These are phyloP conservation scores for Drosophila albomicans DNA, from an alignment of 1,140 invertebrate species.

Conservation along the genomic window DNA sequence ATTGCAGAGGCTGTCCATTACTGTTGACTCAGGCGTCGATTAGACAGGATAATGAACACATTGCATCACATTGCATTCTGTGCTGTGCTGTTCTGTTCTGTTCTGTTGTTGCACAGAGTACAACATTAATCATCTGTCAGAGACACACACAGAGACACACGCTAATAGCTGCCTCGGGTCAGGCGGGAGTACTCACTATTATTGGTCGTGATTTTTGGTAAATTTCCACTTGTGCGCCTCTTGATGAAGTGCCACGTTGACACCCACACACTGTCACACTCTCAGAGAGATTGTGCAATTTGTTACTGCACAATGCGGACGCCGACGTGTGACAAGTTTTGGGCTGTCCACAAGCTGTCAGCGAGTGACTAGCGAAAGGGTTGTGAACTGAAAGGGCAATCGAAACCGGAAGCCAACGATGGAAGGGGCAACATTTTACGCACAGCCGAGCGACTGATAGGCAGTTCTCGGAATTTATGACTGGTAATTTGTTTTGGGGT, in stretches of 20 bases:
- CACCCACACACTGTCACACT: constrained; percentile 20
- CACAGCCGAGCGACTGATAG: constrained; percentile 73
- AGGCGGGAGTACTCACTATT: constrained; percentile 13
- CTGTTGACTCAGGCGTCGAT: constrained; percentile 34
- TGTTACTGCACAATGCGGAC: constrained; percentile 49
- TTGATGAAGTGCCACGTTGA: constrained; percentile 42
- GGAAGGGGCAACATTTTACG: constrained; percentile 53
- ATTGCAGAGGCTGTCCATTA: constrained; percentile 32
- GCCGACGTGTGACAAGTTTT: constrained; percentile 63
- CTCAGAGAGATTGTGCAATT: constrained; percentile 34
- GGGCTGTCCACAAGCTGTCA: constrained; percentile 77
- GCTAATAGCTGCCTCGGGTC: constrained; percentile 8
- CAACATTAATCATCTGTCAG: constrained; percentile 69
- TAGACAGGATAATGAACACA: constrained; percentile 61
- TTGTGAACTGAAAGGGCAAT: not conserved
- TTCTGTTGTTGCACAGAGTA: constrained; percentile 17
- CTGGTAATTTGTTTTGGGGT: constrained; percentile 66
- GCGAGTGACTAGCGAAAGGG: not conserved
- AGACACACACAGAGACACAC: constrained; percentile 29
- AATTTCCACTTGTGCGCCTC: constrained; percentile 64
- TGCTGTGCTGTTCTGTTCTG: too few relatives aligned
- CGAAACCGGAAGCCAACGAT: constrained; percentile 13
- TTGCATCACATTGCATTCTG: constrained; percentile 52
- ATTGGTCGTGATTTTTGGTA: constrained; percentile 70
- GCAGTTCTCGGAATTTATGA: constrained; percentile 74